A percentile compares a stretch with the other conserved stretches of the same genome.
These are phyloP conservation scores for Drosophila prostipennis DNA, from an alignment of 2,888 invertebrate genomes.

Conservation along the genomic window DNA sequence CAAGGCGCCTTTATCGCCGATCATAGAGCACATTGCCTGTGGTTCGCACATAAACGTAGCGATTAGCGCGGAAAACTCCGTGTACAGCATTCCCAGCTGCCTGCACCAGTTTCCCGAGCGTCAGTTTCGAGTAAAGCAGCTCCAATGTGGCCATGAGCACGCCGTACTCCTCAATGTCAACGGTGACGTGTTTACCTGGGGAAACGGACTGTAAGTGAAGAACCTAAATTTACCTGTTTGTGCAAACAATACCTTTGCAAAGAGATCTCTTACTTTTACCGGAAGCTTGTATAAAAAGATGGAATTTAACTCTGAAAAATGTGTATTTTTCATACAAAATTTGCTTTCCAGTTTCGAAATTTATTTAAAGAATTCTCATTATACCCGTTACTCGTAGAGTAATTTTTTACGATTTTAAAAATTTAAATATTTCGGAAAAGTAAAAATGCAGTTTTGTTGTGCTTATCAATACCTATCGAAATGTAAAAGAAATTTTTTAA, in stretches of 20 bases:
- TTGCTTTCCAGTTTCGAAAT: too few species aligned
- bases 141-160: conserved; percentile 93
- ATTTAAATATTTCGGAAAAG: too few species aligned
- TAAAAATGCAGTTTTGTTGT: too few species aligned
- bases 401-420: too few species aligned
- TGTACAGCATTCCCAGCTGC: conserved; percentile 87
- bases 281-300: neutral
- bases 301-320: neutral
- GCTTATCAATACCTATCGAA: too few species aligned
- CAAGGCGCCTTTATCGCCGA: conserved; percentile 45
- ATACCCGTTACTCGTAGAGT: too few species aligned
- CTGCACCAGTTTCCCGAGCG: conserved; percentile 85
- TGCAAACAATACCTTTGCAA: neutral
- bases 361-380: too few species aligned
- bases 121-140: conserved; percentile 86
- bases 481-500: too few species aligned
- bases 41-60: conserved; percentile 85
- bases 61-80: conserved; percentile 84
- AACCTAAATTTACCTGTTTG: neutral
- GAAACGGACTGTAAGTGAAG: conserved; percentile 90
- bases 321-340: too few species aligned
- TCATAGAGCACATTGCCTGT: conserved; percentile 84
- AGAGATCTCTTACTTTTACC: neutral
- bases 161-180: conserved; percentile 88
- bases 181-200: conserved; percentile 92